Evolutionary conservation across 2,888 invertebrate genomes (phyloP).

Genomic region (Drosophila helvetica): DNA sequence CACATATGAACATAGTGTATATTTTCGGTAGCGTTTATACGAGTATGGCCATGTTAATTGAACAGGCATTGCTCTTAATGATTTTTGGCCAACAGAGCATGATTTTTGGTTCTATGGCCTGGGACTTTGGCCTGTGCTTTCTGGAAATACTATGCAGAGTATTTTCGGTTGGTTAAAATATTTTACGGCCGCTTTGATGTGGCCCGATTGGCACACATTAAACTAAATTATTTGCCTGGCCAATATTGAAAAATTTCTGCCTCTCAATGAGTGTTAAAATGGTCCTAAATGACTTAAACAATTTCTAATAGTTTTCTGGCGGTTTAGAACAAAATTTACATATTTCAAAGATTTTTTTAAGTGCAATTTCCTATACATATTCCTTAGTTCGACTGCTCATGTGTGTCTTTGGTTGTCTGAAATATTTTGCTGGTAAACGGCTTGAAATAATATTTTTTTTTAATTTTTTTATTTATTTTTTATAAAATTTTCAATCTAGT

Average conservation of each 20-base stretch:
- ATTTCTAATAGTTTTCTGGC: constrained; percentile 9
- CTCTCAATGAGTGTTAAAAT: constrained; percentile 20
- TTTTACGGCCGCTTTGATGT: constrained; percentile 53
- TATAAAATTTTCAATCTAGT: constrained; percentile 13
- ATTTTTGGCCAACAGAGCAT: constrained; percentile 50
- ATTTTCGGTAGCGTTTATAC: not conserved
- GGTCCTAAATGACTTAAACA: constrained; percentile 1
- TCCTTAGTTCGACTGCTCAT: not conserved
- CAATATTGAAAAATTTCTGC: not conserved
- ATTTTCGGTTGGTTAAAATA: constrained; percentile 9
- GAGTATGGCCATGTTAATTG: constrained; percentile 61
- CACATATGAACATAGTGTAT: not conserved
- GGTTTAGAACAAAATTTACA: not conserved
- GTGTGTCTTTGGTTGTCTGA: not conserved
- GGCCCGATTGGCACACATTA: constrained; percentile 42
- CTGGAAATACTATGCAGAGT: constrained; percentile 2
- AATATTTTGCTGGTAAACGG: constrained; percentile 1
- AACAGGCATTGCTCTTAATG: constrained; percentile 62
- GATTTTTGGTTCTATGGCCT: constrained; percentile 20
- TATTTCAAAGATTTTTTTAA: not conserved
- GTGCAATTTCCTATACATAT: not conserved
- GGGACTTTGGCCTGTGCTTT: constrained; percentile 10
- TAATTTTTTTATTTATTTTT: not conserved
- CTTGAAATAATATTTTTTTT: constrained; percentile 7
- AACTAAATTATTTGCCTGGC: constrained; percentile 28